phyloP scores from a whole-genome alignment of 2,797 vertebrate genomes.

The Pelodytes ibericus region DNA sequence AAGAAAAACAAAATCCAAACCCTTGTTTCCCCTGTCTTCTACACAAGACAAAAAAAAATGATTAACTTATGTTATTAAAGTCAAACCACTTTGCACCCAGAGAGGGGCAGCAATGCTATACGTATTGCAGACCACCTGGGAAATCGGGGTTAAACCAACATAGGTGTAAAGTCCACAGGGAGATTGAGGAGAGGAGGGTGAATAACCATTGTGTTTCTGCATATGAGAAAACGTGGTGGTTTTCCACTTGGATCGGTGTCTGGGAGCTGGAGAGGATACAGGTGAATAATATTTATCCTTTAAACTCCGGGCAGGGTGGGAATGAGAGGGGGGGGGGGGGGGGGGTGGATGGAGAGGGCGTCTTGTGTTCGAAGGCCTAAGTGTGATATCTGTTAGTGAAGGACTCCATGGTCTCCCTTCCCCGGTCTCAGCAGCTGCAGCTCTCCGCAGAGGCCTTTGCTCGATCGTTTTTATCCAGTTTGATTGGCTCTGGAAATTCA shows the following conservation, averaged over 20 bases:
- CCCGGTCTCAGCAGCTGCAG: slow-evolving; percentile 96
- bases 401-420: slow-evolving; percentile 71
- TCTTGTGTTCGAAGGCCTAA: slow-evolving; percentile 79
- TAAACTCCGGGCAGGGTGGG: slow-evolving; percentile 59
- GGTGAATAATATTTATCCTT: slow-evolving; percentile 61
- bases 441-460: slow-evolving; percentile 88
- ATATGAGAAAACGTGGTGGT: slow-evolving; percentile 39
- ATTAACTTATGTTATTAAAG: slow-evolving; percentile 58
- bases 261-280: slow-evolving; percentile 73
- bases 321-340: slow-evolving; percentile 58
- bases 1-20: slow-evolving; percentile 47
- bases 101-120: slow-evolving; percentile 25
- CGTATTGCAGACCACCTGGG: slow-evolving; percentile 25
- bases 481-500: slow-evolving; percentile 97
- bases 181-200: background rate
- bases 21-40: slow-evolving; percentile 63
- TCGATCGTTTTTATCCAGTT: slow-evolving; percentile 94
- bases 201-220: slow-evolving; percentile 31
- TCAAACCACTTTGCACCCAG: slow-evolving; percentile 35
- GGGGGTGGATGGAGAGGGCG: slow-evolving; percentile 60
- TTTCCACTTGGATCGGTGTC: slow-evolving; percentile 59
- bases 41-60: slow-evolving; percentile 68
- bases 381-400: slow-evolving; percentile 75
- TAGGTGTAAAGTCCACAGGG: slow-evolving; percentile 29
- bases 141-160: slow-evolving; percentile 36